A percentile compares a stretch with the other conserved stretches of the same genome.
Evolutionary conservation across 2,113 vertebrate species (phyloP).

Genomic region (Stegastes partitus): DNA sequence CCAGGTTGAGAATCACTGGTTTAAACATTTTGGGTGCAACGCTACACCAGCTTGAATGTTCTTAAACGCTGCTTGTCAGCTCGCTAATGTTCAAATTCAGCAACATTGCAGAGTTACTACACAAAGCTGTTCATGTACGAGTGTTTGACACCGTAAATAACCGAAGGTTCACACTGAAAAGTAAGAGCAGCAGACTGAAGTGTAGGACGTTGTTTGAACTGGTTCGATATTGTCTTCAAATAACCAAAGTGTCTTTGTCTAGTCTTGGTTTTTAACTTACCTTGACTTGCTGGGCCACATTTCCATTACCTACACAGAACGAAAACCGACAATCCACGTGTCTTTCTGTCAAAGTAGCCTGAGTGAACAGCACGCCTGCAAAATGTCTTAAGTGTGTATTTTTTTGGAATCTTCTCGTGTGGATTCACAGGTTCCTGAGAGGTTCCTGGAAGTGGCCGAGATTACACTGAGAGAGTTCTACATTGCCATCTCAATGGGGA

Average conservation of each 20-base stretch:
- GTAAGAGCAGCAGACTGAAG: background rate
- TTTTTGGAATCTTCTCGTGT: conserved; percentile 7
- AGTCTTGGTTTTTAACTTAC: conserved; percentile 38
- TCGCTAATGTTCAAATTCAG: too few relatives aligned
- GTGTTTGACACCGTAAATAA: too few relatives aligned
- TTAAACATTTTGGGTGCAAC: too few relatives aligned
- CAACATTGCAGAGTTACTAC: too few relatives aligned
- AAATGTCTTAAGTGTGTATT: background rate
- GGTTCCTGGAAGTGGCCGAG: conserved; percentile 91
- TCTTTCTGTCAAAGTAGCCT: background rate
- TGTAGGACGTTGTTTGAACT: background rate
- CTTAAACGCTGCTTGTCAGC: too few relatives aligned
- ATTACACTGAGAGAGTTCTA: conserved; percentile 93
- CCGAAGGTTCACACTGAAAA: background rate
- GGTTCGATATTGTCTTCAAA: background rate
- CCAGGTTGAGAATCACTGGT: too few relatives aligned
- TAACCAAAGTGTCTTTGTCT: too few relatives aligned
- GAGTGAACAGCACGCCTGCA: background rate
- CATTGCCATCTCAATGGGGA: conserved; percentile 87
- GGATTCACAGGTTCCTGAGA: conserved; percentile 87
- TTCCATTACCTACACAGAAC: conserved; percentile 2
- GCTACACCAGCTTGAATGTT: too few relatives aligned
- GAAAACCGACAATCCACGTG: background rate
- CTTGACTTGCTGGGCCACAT: background rate
- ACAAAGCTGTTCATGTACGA: too few relatives aligned